Percentiles rank a stretch among this genome's conserved stretches.
phyloP scores from a whole-genome alignment of 2,797 vertebrate genomes.

The Myoxocephalus aenaeus region DNA sequence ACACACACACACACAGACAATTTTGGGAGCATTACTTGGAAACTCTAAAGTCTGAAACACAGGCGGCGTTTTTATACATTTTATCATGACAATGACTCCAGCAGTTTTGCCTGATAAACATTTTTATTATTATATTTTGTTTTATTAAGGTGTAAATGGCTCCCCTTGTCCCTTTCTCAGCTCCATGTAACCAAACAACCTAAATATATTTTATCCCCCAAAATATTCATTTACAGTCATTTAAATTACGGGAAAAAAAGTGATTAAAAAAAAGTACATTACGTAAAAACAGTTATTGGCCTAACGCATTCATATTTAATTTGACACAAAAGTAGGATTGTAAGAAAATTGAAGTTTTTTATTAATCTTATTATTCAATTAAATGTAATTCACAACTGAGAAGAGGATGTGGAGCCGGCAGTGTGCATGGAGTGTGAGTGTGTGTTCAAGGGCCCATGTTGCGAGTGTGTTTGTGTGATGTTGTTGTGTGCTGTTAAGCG shows the following conservation, averaged over 20 bases:
- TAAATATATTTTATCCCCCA: background rate
- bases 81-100: background rate
- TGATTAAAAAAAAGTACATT: background rate
- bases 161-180: background rate
- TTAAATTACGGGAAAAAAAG: background rate
- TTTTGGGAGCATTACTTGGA: slow-evolving; percentile 1
- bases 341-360: background rate
- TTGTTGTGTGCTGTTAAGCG: background rate
- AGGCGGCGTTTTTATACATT: background rate
- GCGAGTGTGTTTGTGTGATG: slow-evolving; percentile 32
- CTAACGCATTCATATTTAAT: background rate
- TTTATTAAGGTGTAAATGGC: background rate
- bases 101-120: background rate
- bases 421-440: background rate
- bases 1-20: background rate
- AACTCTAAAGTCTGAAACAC: background rate
- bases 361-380: background rate
- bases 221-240: background rate
- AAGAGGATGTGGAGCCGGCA: background rate
- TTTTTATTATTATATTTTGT: background rate
- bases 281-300: background rate
- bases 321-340: background rate
- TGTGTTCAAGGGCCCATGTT: slow-evolving; percentile 22
- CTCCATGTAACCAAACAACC: background rate
- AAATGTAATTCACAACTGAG: background rate